These are phyloP conservation scores for Nyctibius grandis DNA, from an alignment of 2,797 vertebrate genomes.

Conservation along the genomic window DNA sequence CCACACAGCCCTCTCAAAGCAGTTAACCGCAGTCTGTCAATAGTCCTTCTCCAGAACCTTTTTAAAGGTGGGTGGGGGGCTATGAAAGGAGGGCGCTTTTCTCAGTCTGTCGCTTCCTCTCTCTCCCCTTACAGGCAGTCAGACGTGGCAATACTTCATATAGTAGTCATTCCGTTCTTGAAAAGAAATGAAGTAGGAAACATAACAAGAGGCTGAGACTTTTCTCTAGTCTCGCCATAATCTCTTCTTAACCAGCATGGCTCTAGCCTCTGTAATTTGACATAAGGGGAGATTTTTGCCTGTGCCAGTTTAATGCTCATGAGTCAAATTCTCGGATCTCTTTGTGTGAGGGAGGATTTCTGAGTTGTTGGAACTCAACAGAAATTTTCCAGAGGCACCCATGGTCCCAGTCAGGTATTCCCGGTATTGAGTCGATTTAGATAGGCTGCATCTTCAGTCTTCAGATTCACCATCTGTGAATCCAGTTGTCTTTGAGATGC, in stretches of 20 bases:
- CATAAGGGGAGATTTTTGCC: background rate
- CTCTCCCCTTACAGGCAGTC: background rate
- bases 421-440: background rate
- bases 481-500: background rate
- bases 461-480: background rate
- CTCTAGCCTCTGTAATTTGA: background rate
- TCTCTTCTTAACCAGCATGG: background rate
- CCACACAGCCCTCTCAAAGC: background rate
- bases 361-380: background rate
- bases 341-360: background rate
- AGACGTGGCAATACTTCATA: background rate
- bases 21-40: background rate
- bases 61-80: background rate
- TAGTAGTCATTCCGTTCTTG: background rate
- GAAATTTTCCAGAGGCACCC: background rate
- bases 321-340: background rate
- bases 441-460: background rate
- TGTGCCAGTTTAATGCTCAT: background rate
- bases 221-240: background rate
- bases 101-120: background rate
- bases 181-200: background rate
- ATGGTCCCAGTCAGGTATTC: background rate
- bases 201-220: background rate
- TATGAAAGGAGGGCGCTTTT: background rate
- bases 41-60: background rate